Conservation (phyloP, 2,797 vertebrate species). For the Dallia pectoralis region DNA sequence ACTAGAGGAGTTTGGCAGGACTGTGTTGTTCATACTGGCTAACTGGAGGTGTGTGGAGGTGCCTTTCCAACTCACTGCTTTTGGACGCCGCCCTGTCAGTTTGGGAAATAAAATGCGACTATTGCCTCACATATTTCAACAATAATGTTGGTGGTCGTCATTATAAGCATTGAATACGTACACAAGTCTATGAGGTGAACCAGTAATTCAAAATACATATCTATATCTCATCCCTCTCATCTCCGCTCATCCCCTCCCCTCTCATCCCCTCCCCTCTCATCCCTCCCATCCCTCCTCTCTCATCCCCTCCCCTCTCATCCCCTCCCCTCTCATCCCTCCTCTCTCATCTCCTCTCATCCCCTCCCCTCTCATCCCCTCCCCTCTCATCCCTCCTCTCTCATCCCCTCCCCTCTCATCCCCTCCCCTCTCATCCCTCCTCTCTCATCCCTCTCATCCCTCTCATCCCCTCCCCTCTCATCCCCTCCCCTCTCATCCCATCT, state of each 20-base stretch:
- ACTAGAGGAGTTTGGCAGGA: conserved; percentile 17
- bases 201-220: no score
- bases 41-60: no score
- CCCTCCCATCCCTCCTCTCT: neutral
- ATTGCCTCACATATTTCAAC: no score
- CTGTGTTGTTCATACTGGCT: neutral
- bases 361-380: neutral
- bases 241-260: no score
- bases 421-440: no score
- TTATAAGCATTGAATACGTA: no score
- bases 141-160: no score
- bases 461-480: neutral
- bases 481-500: neutral
- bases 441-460: no score
- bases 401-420: neutral
- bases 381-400: neutral
- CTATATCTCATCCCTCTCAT: no score
- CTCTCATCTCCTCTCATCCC: neutral
- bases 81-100: no score
- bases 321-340: neutral
- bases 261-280: neutral
- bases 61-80: neutral
- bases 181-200: no score
- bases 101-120: no score
- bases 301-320: neutral